phyloP scores from a whole-genome alignment of 92 coral and sea anemone genomes.

The Hydrozoanthus gracilis region DNA sequence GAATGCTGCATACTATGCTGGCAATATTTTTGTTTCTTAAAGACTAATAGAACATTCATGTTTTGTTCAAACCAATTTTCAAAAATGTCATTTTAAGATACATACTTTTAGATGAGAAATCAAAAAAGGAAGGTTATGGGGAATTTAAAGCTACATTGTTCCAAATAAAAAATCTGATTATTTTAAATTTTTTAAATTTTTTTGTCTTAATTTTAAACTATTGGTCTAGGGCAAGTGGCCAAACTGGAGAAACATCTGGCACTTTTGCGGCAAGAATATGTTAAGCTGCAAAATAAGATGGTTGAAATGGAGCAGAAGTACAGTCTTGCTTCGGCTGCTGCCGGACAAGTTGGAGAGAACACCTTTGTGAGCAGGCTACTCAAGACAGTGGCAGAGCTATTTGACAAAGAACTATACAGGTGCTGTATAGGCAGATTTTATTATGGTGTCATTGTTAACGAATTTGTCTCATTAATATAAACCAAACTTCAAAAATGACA shows the following conservation, averaged over 20 bases:
- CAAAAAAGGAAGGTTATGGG: no score
- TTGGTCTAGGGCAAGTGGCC: conserved; percentile 79
- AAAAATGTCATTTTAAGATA: no score
- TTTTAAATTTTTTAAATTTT: not conserved
- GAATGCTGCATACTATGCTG: no score
- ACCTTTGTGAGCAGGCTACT: conserved; percentile 88
- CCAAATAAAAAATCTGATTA: no score
- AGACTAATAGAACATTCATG: no score
- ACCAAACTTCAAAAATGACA: not conserved
- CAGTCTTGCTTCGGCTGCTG: conserved; percentile 81
- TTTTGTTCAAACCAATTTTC: no score
- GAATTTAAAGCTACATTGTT: no score
- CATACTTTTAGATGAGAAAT: no score
- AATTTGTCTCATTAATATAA: not conserved
- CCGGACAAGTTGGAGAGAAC: conserved; percentile 88
- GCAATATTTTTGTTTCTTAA: no score
- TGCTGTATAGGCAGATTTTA: not conserved
- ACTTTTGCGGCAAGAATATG: conserved; percentile 94
- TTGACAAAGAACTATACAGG: conserved; percentile 98
- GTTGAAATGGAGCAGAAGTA: conserved; percentile 95
- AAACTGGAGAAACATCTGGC: conserved; percentile 92
- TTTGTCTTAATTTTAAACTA: not conserved
- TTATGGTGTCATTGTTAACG: not conserved
- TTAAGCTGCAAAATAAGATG: conserved; percentile 90
- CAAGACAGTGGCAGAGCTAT: conserved; percentile 94